These are phyloP conservation scores for Gnathonemus echidnorhynchus DNA, from an alignment of 2,113 vertebrate genomes.

Conservation along the genomic window DNA sequence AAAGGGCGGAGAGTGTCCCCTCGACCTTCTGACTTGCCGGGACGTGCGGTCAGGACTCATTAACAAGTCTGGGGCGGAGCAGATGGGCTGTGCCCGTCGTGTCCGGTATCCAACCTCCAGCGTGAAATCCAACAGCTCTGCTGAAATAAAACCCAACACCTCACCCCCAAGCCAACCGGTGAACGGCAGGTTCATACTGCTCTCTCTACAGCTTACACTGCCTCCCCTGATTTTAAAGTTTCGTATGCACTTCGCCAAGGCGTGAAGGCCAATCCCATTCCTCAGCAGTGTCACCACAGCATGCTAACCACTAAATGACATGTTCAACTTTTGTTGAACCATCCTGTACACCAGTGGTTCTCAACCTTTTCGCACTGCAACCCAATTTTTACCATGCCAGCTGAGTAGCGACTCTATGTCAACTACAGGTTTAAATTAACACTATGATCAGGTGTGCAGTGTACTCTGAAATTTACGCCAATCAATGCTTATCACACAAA, in stretches of 20 bases:
- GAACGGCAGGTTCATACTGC: background rate
- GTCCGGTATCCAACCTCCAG: background rate
- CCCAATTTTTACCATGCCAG: no score
- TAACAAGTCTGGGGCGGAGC: conserved; percentile 11
- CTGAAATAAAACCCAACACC: background rate
- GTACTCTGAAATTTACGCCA: no score
- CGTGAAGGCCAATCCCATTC: background rate
- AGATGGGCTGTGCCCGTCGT: background rate
- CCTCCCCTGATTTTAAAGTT: background rate
- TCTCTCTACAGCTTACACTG: background rate
- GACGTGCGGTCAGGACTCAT: background rate
- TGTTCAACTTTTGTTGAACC: background rate
- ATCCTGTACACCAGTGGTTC: background rate
- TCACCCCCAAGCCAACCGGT: background rate
- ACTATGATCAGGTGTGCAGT: no score
- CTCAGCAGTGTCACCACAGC: background rate
- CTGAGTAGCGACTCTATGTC: no score
- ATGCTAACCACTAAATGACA: background rate
- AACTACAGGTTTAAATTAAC: no score
- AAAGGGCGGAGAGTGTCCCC: background rate
- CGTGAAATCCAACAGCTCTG: conserved; percentile 7
- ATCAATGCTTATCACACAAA: no score
- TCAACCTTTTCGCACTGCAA: no score
- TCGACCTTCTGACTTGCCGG: background rate
- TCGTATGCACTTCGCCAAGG: background rate